Conservation (phyloP, 2,888 invertebrate genomes). For the Entomobrya proxima region DNA sequence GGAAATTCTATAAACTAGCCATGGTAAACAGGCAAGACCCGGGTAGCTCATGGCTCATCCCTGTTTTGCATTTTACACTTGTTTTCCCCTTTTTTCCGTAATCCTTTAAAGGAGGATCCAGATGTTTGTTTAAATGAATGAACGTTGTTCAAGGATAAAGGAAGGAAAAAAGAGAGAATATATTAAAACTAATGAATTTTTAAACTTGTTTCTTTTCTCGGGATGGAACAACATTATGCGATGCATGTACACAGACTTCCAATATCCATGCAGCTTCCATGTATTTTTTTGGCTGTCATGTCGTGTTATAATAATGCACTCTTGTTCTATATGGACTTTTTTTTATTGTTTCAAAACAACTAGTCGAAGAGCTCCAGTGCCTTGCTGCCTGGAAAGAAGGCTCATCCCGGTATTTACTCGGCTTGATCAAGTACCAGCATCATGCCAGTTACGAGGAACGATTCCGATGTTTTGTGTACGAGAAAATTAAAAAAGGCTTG, state of each 20-base stretch:
- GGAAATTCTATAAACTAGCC: not conserved
- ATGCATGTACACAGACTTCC: not conserved
- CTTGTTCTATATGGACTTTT: not conserved
- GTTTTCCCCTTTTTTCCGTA: conserved; percentile 33
- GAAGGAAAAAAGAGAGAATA: conserved; percentile 42
- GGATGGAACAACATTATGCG: not conserved
- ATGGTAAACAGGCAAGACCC: too few relatives aligned
- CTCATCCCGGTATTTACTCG: conserved; percentile 92
- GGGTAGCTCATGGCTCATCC: conserved; percentile 39
- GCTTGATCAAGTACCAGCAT: conserved; percentile 91
- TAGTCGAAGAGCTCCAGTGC: conserved; percentile 94
- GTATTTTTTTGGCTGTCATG: not conserved
- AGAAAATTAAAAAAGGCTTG: conserved; percentile 80
- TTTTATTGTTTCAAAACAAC: conserved; percentile 3
- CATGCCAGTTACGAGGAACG: conserved; percentile 94
- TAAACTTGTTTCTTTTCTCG: conserved; percentile 58
- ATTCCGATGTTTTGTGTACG: conserved; percentile 96
- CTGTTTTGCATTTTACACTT: conserved; percentile 65
- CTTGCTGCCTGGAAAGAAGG: conserved; percentile 96
- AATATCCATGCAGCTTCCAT: not conserved
- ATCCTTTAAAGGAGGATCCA: conserved; percentile 54
- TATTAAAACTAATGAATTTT: conserved; percentile 66
- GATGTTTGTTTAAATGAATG: conserved; percentile 63
- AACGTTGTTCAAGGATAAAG: conserved; percentile 35
- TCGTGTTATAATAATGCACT: not conserved